Conservation (phyloP, 2,113 vertebrate species). For the Erythrocercus mccallii region DNA sequence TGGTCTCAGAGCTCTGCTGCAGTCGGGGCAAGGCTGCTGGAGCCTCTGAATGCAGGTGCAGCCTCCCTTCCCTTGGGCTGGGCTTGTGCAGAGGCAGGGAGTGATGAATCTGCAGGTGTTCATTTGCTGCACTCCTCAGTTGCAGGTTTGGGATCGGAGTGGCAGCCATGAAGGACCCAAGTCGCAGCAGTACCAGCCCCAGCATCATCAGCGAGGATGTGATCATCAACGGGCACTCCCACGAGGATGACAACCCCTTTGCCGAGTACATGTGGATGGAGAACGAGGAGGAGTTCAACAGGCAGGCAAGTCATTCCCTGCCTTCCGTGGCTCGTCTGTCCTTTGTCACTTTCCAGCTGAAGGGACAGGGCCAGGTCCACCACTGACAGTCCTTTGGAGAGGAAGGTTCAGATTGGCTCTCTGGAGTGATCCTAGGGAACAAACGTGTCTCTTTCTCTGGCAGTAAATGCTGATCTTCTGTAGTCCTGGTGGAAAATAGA, state of each 20-base stretch:
- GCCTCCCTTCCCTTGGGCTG: neutral
- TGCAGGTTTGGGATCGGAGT: conserved; percentile 57
- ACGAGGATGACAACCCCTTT: conserved; percentile 87
- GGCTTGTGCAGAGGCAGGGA: neutral
- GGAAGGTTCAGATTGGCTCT: neutral
- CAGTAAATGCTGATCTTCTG: neutral
- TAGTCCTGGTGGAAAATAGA: neutral
- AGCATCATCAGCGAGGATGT: conserved; percentile 81
- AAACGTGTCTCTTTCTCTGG: neutral
- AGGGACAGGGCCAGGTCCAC: accelerated
- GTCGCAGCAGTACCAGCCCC: conserved; percentile 78
- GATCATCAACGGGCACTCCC: conserved; percentile 81
- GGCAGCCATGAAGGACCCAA: conserved; percentile 87
- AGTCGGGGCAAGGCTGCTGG: accelerated
- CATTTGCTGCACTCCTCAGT: neutral
- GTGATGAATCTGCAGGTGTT: neutral
- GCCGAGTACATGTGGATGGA: conserved; percentile 97
- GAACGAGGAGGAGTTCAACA: conserved; percentile 92
- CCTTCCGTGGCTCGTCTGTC: neutral
- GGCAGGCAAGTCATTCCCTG: conserved; percentile 76
- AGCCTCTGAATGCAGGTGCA: neutral
- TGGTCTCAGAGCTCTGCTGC: neutral
- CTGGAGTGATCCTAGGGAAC: neutral
- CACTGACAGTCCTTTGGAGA: neutral
- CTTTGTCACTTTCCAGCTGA: neutral